These are phyloP conservation scores for Hyles euphorbiae DNA, from an alignment of 1,140 invertebrate genomes.

Conservation along the genomic window DNA sequence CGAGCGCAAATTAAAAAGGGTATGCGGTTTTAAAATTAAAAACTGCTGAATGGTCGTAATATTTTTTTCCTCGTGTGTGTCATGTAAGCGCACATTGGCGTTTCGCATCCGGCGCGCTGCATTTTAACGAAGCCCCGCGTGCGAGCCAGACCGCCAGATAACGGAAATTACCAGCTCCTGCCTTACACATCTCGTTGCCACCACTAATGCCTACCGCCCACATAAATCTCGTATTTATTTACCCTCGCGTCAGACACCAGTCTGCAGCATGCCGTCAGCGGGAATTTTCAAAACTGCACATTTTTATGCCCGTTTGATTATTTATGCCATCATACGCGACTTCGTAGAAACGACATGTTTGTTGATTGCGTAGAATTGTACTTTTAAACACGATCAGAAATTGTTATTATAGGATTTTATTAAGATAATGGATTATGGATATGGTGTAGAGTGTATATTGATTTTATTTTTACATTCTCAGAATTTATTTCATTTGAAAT, in stretches of 20 bases:
- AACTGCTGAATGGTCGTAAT: slow-evolving; percentile 49
- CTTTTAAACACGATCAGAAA: too few species aligned
- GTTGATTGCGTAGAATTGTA: too few species aligned
- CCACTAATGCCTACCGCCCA: slow-evolving; percentile 31
- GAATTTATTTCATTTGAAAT: too few species aligned
- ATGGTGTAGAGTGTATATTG: too few species aligned
- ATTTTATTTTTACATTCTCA: too few species aligned
- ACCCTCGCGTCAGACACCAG: not conserved
- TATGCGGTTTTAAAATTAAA: slow-evolving; percentile 51
- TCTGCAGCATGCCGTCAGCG: too few species aligned
- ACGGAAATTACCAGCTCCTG: slow-evolving; percentile 55
- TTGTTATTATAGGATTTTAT: too few species aligned
- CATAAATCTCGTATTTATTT: slow-evolving; percentile 40
- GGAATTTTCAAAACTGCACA: too few species aligned
- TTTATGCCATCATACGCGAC: too few species aligned
- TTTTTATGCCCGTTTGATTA: too few species aligned
- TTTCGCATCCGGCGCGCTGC: slow-evolving; percentile 47
- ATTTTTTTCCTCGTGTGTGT: slow-evolving; percentile 48
- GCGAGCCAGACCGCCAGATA: slow-evolving; percentile 40
- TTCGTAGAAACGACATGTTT: too few species aligned
- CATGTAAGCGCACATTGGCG: slow-evolving; percentile 49
- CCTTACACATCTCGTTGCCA: slow-evolving; percentile 31
- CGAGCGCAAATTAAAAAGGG: slow-evolving; percentile 22
- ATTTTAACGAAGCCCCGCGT: slow-evolving; percentile 49
- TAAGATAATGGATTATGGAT: too few species aligned